phyloP scores from a whole-genome alignment of 2,113 vertebrate species.

The Donacobius atricapilla region DNA sequence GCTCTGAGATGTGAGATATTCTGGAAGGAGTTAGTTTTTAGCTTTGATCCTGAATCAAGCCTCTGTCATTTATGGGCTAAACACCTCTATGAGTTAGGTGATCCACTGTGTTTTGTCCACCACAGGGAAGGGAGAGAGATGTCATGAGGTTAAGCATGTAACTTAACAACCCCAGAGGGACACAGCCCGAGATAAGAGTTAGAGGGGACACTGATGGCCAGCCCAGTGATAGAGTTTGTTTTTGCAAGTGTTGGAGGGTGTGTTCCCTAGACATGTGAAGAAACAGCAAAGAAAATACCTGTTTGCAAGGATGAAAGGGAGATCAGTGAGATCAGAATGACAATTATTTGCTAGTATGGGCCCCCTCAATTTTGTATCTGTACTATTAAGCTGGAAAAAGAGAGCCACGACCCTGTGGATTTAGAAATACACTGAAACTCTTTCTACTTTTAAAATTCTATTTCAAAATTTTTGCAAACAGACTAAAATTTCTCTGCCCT shows the following conservation, averaged over 20 bases:
- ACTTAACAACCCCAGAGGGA: neutral
- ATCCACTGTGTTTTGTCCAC: neutral
- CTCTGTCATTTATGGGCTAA: neutral
- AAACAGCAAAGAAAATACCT: conserved; percentile 11
- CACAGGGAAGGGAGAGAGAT: neutral
- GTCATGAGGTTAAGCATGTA: neutral
- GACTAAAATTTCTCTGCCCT: neutral
- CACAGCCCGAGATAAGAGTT: conserved; percentile 8
- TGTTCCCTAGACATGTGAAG: neutral
- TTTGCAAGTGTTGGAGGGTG: neutral
- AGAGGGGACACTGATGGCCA: neutral
- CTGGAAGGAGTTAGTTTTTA: neutral
- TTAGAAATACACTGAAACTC: neutral
- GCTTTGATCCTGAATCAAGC: neutral
- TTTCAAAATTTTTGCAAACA: neutral
- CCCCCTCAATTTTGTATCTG: neutral
- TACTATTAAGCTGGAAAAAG: neutral
- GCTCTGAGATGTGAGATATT: neutral
- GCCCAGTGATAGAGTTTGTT: neutral
- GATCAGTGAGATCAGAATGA: neutral
- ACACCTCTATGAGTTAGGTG: neutral
- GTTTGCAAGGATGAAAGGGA: conserved; percentile 14
- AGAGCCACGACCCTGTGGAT: neutral
- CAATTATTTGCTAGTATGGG: neutral
- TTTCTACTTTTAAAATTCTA: neutral